phyloP scores from a whole-genome alignment of 1,140 invertebrate genomes.

The Pteromalus puparum region DNA sequence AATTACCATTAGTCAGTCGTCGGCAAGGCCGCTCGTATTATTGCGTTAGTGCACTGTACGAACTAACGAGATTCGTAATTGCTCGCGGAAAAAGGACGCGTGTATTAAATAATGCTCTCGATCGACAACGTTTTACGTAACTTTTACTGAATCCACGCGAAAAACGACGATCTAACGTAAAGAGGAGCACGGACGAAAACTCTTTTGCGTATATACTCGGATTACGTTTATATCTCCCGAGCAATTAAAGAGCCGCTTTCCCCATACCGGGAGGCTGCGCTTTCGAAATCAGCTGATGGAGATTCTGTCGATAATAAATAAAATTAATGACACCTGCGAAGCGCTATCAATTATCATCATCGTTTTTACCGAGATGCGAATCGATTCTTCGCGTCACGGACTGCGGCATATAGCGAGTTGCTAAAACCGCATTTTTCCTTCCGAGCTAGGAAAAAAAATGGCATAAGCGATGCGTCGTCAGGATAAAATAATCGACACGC shows the following conservation, averaged over 20 bases:
- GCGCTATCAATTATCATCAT: neutral
- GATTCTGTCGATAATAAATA: neutral
- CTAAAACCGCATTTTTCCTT: neutral
- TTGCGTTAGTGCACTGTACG: neutral
- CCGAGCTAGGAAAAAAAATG: too few species aligned
- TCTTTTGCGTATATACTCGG: too few species aligned
- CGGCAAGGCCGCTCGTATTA: neutral
- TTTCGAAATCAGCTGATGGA: neutral
- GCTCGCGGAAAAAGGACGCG: neutral
- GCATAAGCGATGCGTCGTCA: too few species aligned
- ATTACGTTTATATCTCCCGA: too few species aligned
- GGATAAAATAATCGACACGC: too few species aligned
- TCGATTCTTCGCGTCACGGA: too few species aligned
- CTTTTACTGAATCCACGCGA: too few species aligned
- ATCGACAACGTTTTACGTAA: neutral
- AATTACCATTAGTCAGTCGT: neutral
- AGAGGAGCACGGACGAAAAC: too few species aligned
- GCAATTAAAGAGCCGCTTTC: neutral
- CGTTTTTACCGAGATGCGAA: too few species aligned
- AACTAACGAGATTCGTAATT: neutral
- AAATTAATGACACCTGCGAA: constrained; percentile 1
- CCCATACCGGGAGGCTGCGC: neutral
- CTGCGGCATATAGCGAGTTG: too few species aligned
- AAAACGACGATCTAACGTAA: too few species aligned
- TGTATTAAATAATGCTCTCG: neutral